These are phyloP conservation scores for Atractosteus spatula DNA, from an alignment of 2,113 vertebrate genomes.

Conservation along the genomic window DNA sequence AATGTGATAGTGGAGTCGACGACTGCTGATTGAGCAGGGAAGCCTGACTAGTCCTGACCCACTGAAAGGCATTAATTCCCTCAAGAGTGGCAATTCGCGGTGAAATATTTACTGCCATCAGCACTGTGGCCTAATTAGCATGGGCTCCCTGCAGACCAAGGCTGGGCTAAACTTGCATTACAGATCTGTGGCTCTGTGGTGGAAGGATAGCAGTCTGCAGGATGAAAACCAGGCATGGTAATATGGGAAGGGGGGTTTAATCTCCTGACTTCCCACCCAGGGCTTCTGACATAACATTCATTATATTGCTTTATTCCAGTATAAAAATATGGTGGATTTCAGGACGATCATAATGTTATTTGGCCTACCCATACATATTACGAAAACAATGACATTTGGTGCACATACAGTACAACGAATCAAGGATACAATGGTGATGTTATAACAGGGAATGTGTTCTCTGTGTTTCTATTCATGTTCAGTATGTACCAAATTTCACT, in stretches of 20 bases:
- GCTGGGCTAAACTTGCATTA: constrained; percentile 5
- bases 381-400: too few relatives aligned
- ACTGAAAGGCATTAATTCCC: constrained; percentile 25
- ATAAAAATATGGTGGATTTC: too few relatives aligned
- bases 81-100: constrained; percentile 16
- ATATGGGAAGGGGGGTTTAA: not conserved
- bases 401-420: too few relatives aligned
- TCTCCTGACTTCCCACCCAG: not conserved
- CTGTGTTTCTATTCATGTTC: too few relatives aligned
- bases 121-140: constrained; percentile 19
- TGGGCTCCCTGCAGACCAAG: not conserved
- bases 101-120: constrained; percentile 27
- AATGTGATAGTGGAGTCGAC: constrained; percentile 1
- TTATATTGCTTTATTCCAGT: too few relatives aligned
- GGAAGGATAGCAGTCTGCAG: not conserved
- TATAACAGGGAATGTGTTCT: too few relatives aligned
- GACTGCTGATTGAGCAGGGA: constrained; percentile 12
- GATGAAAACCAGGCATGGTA: not conserved
- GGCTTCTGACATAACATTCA: too few relatives aligned
- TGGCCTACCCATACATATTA: too few relatives aligned
- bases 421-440: too few relatives aligned
- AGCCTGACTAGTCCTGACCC: constrained; percentile 20
- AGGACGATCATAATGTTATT: too few relatives aligned
- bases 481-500: too few relatives aligned
- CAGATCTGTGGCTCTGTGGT: constrained; percentile 2